These are phyloP conservation scores for Phyllotis vaccarum DNA, from an alignment of 2,797 vertebrate genomes.

Conservation along the genomic window DNA sequence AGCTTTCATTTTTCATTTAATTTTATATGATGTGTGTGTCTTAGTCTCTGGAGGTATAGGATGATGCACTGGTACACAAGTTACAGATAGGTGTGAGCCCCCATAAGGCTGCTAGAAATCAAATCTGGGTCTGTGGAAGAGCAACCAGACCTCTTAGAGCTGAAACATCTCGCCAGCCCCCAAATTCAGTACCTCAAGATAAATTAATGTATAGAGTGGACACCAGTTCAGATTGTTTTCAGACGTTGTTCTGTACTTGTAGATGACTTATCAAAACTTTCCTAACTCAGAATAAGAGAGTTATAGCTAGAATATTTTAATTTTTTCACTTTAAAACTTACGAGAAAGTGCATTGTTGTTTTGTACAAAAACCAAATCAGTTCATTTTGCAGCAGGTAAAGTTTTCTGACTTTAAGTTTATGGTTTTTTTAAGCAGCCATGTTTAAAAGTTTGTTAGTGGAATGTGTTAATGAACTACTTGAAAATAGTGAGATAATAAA, in stretches of 20 bases:
- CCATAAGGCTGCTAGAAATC: background rate
- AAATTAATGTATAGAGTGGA: background rate
- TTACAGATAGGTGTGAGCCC: background rate
- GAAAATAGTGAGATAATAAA: background rate
- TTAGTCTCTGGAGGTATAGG: background rate
- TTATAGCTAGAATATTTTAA: background rate
- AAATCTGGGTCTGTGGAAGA: background rate
- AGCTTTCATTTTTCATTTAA: background rate
- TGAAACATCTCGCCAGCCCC: background rate
- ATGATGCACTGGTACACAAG: background rate
- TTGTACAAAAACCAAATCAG: background rate
- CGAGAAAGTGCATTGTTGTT: background rate
- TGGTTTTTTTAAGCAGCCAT: background rate
- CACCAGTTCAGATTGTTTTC: background rate
- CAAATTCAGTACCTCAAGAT: background rate
- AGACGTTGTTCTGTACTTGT: background rate
- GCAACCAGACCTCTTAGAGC: background rate
- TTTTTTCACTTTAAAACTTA: background rate
- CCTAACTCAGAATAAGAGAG: background rate
- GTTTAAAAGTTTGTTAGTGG: slow-evolving; percentile 53
- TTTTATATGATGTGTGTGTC: background rate
- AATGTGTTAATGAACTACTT: background rate
- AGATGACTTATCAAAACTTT: background rate
- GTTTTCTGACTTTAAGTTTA: background rate
- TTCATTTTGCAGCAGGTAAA: background rate